Evolutionary conservation across 35 echinoderm and acorn worm genomes (phyloP).

Genomic region (Heliocidaris erythrogramma): DNA sequence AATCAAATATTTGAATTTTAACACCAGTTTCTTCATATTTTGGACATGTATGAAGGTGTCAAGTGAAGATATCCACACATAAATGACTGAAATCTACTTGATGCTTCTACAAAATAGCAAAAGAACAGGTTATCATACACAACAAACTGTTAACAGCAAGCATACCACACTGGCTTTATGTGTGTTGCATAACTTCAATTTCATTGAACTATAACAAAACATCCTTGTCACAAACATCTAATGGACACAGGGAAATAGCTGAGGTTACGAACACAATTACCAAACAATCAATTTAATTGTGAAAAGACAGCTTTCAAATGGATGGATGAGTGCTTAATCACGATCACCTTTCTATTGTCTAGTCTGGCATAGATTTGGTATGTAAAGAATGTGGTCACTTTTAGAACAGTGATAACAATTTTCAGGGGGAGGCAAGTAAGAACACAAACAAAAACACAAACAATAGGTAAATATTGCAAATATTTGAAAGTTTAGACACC

Average conservation of each 20-base stretch:
- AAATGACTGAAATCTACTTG: too few relatives aligned
- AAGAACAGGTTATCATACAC: too few relatives aligned
- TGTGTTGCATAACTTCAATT: background rate
- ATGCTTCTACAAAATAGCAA: too few relatives aligned
- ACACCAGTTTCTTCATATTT: too few relatives aligned
- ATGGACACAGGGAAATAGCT: background rate
- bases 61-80: too few relatives aligned
- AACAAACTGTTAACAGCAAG: too few relatives aligned
- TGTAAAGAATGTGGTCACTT: background rate
- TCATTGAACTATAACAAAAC: background rate
- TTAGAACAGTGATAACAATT: background rate
- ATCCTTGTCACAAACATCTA: background rate
- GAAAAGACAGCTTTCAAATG: background rate
- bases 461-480: background rate
- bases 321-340: background rate
- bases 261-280: background rate
- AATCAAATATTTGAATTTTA: too few relatives aligned
- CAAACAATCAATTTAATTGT: background rate
- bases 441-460: background rate
- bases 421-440: background rate
- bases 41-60: too few relatives aligned
- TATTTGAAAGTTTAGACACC: background rate
- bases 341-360: background rate
- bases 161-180: too few relatives aligned
- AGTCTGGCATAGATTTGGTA: background rate